Evolutionary conservation across 2,113 vertebrate genomes (phyloP), one percentile per base, ranked within the genome.

Genomic region (Nettapus auritus): DNA sequence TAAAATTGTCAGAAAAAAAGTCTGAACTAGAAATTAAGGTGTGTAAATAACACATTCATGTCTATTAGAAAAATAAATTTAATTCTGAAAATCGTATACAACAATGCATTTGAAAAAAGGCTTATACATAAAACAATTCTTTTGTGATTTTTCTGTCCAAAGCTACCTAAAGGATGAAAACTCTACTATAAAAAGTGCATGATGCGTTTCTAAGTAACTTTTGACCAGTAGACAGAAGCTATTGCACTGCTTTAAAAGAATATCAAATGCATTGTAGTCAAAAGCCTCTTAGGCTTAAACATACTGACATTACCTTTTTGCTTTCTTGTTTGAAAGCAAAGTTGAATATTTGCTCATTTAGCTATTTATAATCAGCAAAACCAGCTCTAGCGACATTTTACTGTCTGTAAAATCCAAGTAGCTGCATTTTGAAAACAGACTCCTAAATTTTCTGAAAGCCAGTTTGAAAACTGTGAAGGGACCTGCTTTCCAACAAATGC

Each of bases 1-100:
- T 50, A 75, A 44, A 77, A 82, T 3, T 59, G 50, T 28, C 17
- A 77, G 56, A 80, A 77, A n/a, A n/a, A 74, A 84, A 75, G 36
- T 31, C 40, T 76, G 44, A 93, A 86, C 64, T 55, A 23, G n/a
- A 82, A 89, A 89, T 83, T 25, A 53, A 74, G 91, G 20, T 79
- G 33, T 36, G 73, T 46, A 67, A 95, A 4, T 23, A 55, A 29
- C 11, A 57, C 10, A 55, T 44, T 74, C 7, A 31, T 36, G 15
- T 67, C 31, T 17, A 53, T 75, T n/a, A 77, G 40, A 38, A 79
- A 96, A 93, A 94, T 36, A 83, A 86, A 94, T 75, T 64, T 34
- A 80, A 14, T 82, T 57, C 34, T 82, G 38, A 93, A 87, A 44
- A 9, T 13, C 71, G 55, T 67, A 38, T 18, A 80, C 25, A 42